Conservation (phyloP, 2,113 vertebrate genomes). For the Perca fluviatilis region DNA sequence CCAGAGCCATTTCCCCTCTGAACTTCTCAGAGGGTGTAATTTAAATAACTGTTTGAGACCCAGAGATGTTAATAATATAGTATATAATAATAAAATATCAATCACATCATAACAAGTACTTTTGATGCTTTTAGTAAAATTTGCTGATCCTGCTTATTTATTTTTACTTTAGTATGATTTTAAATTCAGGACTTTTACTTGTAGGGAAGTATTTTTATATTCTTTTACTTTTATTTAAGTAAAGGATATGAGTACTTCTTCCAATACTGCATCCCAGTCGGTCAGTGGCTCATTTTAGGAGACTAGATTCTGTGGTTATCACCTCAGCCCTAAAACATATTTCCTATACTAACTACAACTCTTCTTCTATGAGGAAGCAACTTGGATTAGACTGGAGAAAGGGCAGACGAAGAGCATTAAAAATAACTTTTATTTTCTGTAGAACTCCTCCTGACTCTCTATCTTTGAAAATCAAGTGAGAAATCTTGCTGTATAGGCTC, state of each 20-base stretch:
- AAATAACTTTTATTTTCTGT: neutral
- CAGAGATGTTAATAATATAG: too few relatives aligned
- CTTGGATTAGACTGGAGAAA: neutral
- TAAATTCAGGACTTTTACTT: neutral
- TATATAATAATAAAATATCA: neutral
- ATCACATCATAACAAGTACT: neutral
- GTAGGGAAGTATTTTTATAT: neutral
- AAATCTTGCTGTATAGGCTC: neutral
- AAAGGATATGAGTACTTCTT: neutral
- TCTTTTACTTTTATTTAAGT: neutral
- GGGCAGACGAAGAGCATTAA: neutral
- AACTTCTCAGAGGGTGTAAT: too few relatives aligned
- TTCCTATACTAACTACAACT: neutral
- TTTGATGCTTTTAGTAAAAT: neutral
- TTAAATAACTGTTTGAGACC: too few relatives aligned
- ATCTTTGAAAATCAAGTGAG: neutral
- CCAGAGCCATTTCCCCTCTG: too few relatives aligned
- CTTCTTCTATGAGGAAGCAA: neutral
- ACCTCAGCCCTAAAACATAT: neutral
- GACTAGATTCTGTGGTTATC: neutral
- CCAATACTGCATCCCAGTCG: too few relatives aligned
- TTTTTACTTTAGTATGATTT: neutral
- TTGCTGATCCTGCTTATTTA: neutral
- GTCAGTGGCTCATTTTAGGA: neutral
- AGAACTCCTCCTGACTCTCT: neutral